A percentile compares a stretch with the other conserved stretches of the same genome.
These are phyloP conservation scores for Ophion obscuratus DNA, from an alignment of 2,888 invertebrate genomes.

Conservation along the genomic window DNA sequence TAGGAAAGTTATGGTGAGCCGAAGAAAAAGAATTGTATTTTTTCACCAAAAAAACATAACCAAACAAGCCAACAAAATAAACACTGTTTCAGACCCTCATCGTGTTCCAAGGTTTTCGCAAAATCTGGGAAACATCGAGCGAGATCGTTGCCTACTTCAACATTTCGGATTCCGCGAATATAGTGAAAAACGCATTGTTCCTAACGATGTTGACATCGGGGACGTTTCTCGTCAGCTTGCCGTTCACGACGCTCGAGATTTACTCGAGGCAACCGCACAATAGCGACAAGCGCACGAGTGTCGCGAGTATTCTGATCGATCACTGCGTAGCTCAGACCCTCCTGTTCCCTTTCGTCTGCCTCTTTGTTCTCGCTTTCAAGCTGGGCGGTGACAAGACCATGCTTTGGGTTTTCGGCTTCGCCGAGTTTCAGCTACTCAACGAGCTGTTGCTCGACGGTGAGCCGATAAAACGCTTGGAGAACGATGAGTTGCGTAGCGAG, in stretches of 20 bases:
- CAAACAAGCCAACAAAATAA: too few species aligned
- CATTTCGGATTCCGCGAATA: slow-evolving; percentile 42
- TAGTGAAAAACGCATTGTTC: slow-evolving; percentile 60
- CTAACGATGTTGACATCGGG: slow-evolving; percentile 56
- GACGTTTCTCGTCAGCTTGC: slow-evolving; percentile 52
- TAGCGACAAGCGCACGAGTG: slow-evolving; percentile 24
- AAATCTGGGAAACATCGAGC: slow-evolving; percentile 57
- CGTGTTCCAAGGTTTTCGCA: slow-evolving; percentile 56
- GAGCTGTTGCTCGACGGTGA: slow-evolving; percentile 49
- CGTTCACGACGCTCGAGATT: slow-evolving; percentile 53
- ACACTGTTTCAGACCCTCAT: slow-evolving; percentile 55
- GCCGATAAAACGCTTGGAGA: slow-evolving; percentile 18
- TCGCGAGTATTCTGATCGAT: slow-evolving; percentile 43
- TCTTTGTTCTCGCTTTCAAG: slow-evolving; percentile 54
- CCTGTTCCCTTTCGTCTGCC: slow-evolving; percentile 61
- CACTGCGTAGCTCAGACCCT: slow-evolving; percentile 59
- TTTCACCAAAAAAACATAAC: too few species aligned
- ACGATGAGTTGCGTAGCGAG: slow-evolving; percentile 29
- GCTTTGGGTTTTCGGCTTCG: slow-evolving; percentile 55
- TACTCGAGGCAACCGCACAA: slow-evolving; percentile 11
- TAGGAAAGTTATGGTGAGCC: too few species aligned
- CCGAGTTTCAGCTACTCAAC: slow-evolving; percentile 54
- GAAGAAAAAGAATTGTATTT: too few species aligned
- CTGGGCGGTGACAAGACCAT: slow-evolving; percentile 55
- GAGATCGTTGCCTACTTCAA: slow-evolving; percentile 55